Evolutionary conservation across 2,113 vertebrate genomes (phyloP).

Genomic region (Gnathonemus longibarbis): DNA sequence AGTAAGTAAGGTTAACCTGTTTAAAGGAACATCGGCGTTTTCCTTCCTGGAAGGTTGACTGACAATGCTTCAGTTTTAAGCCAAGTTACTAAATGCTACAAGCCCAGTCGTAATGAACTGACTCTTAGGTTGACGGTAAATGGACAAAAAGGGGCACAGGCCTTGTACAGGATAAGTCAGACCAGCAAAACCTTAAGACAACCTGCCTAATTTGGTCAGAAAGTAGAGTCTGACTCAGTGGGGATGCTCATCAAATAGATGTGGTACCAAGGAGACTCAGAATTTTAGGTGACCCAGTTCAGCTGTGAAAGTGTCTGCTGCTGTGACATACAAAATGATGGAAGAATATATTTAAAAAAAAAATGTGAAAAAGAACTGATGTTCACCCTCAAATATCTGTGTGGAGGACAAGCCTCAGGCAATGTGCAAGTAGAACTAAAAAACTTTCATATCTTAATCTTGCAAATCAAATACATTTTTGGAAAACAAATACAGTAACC

Average conservation of each 20-base stretch:
- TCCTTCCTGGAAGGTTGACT: background rate
- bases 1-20: background rate
- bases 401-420: background rate
- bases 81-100: background rate
- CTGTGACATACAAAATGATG: conserved; percentile 4
- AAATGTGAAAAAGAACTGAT: background rate
- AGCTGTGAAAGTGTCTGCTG: background rate
- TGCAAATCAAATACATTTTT: background rate
- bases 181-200: background rate
- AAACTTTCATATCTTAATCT: background rate
- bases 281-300: background rate
- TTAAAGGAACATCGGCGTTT: background rate
- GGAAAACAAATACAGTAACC: background rate
- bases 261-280: background rate
- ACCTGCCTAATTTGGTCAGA: background rate
- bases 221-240: background rate
- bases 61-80: background rate
- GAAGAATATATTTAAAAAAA: background rate
- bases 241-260: background rate
- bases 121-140: background rate
- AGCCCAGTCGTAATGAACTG: background rate
- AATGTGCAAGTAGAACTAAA: background rate
- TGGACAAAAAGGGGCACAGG: background rate
- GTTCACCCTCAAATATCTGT: background rate
- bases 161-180: background rate